Evolutionary conservation across 2,113 vertebrate species (phyloP).

Genomic region (Salvelinus alpinus): DNA sequence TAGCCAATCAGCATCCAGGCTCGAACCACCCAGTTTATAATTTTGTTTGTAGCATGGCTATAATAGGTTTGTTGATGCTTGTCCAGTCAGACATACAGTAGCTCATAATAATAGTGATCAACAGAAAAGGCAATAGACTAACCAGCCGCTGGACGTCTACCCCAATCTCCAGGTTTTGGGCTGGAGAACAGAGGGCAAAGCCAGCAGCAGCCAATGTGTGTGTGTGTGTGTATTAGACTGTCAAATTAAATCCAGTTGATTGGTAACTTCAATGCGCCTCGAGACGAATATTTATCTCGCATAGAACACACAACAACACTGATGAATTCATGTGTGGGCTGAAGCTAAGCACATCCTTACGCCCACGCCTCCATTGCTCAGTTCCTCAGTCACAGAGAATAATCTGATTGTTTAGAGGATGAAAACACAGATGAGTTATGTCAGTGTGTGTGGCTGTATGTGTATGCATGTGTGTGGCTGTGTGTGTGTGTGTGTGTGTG

Average conservation of each 20-base stretch:
- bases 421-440: neutral
- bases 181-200: neutral
- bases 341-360: constrained; percentile 10
- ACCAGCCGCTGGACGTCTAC: no score
- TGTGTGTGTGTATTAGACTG: constrained; percentile 6
- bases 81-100: no score
- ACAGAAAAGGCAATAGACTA: no score
- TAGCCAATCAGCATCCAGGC: no score
- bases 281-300: no score
- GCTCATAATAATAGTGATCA: no score
- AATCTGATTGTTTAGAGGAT: constrained; percentile 41
- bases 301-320: neutral
- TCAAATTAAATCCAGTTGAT: no score
- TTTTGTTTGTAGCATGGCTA: no score
- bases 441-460: neutral
- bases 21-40: no score
- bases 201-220: constrained; percentile 1
- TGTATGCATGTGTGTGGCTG: neutral
- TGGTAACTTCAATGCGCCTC: no score
- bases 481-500: no score
- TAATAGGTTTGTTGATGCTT: no score
- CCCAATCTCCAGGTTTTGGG: neutral
- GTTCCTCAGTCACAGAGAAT: constrained; percentile 25
- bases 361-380: neutral
- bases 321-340: constrained; percentile 27